Evolutionary conservation across 2,113 vertebrate genomes (phyloP).

Genomic region (Hymenochirus boettgeri): DNA sequence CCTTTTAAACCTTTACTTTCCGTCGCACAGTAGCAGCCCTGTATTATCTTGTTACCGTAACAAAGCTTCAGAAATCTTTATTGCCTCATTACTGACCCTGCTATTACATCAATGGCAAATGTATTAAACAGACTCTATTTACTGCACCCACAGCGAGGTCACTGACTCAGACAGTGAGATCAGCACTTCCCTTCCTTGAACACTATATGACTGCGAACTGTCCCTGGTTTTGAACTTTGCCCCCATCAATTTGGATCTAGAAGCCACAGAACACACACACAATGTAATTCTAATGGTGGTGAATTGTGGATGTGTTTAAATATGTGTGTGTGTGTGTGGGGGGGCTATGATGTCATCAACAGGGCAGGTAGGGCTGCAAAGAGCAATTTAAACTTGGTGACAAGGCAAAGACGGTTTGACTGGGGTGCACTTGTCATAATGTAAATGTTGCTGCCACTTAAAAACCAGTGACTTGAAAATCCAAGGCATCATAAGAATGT

Average conservation of each 20-base stretch:
- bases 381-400: no score
- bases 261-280: neutral
- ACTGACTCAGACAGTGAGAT: neutral
- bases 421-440: slow-evolving; percentile 5
- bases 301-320: neutral
- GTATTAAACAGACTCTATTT: neutral
- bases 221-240: slow-evolving; percentile 22
- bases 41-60: no score
- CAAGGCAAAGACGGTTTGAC: neutral
- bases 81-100: neutral
- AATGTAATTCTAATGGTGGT: neutral
- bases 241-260: neutral
- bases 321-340: no score
- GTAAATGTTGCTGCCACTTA: neutral
- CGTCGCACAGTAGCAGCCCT: no score
- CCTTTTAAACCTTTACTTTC: no score
- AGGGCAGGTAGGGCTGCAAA: no score
- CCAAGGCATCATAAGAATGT: slow-evolving; percentile 37
- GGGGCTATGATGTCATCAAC: neutral
- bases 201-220: neutral
- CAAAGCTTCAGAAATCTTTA: no score
- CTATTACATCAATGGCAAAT: neutral
- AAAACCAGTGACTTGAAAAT: slow-evolving; percentile 30
- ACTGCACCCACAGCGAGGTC: neutral
- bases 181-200: neutral